Conservation (phyloP, 2,888 invertebrate genomes). For the Calameuta pallipes region DNA sequence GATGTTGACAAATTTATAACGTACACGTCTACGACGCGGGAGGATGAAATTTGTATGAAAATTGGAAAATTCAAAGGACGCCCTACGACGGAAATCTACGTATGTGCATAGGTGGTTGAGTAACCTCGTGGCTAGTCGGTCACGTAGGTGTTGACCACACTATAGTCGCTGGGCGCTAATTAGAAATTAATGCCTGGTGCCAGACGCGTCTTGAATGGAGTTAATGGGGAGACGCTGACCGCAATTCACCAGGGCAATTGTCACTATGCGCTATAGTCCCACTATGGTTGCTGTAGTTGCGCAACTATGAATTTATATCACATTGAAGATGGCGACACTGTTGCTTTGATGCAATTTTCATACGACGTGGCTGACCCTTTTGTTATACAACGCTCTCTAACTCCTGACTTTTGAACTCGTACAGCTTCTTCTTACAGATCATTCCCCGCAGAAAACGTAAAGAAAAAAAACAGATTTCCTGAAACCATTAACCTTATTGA, state of each 20-base stretch:
- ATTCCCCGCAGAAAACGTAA: neutral
- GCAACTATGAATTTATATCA: neutral
- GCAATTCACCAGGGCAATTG: constrained; percentile 33
- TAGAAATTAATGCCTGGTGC: constrained; percentile 55
- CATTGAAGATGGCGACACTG: neutral
- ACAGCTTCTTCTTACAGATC: neutral
- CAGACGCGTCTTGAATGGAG: constrained; percentile 46
- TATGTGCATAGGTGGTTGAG: constrained; percentile 13
- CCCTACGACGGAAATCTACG: constrained; percentile 7
- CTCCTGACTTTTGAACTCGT: neutral
- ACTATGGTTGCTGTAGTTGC: neutral
- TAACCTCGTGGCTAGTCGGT: constrained; percentile 31
- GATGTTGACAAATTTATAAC: neutral
- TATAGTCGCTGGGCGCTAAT: constrained; percentile 50
- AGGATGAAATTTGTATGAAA: constrained; percentile 20
- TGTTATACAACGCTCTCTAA: neutral
- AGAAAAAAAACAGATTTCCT: neutral
- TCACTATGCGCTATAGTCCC: neutral
- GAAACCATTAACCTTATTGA: neutral
- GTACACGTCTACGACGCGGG: neutral
- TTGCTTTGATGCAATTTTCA: neutral
- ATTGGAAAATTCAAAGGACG: constrained; percentile 6
- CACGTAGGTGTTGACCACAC: constrained; percentile 39
- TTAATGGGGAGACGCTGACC: constrained; percentile 45
- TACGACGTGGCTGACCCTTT: neutral